phyloP scores from a whole-genome alignment of 2,888 invertebrate genomes.

The Chouioia cunea region DNA sequence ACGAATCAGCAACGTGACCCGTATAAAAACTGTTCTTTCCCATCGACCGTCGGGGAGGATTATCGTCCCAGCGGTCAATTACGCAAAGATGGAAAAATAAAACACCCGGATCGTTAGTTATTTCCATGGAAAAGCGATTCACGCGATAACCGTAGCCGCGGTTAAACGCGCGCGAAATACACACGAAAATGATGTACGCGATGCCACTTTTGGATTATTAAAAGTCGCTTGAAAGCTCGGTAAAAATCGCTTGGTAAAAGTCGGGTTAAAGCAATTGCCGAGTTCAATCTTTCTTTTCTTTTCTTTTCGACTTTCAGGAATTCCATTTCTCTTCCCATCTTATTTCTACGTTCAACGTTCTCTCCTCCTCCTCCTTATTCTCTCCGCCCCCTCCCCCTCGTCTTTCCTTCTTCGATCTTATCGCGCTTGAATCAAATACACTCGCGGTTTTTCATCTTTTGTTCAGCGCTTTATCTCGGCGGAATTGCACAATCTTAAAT shows the following conservation, averaged over 20 bases:
- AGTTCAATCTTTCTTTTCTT: constrained; percentile 35
- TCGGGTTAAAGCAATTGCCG: constrained; percentile 28
- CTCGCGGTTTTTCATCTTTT: no score
- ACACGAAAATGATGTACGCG: no score
- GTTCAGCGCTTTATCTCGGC: no score
- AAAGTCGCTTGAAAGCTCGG: constrained; percentile 16
- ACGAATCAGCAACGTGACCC: no score
- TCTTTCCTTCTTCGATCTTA: not conserved
- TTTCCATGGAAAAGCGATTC: no score
- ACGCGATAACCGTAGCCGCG: no score
- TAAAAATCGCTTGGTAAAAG: constrained; percentile 20
- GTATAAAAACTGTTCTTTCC: no score
- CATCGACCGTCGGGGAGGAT: no score
- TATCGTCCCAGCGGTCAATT: no score
- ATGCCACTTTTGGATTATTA: constrained; percentile 21
- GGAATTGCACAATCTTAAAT: not conserved
- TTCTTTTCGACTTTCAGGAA: constrained; percentile 14
- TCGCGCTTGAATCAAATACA: not conserved
- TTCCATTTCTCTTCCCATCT: constrained; percentile 11
- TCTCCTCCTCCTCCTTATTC: not conserved
- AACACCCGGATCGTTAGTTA: no score
- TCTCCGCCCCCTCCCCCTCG: not conserved
- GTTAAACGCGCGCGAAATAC: no score
- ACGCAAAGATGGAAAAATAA: no score
- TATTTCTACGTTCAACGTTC: not conserved